Base-by-base conservation (phyloP, 2,888 invertebrate species). In the Onchidella celtica region DNA sequence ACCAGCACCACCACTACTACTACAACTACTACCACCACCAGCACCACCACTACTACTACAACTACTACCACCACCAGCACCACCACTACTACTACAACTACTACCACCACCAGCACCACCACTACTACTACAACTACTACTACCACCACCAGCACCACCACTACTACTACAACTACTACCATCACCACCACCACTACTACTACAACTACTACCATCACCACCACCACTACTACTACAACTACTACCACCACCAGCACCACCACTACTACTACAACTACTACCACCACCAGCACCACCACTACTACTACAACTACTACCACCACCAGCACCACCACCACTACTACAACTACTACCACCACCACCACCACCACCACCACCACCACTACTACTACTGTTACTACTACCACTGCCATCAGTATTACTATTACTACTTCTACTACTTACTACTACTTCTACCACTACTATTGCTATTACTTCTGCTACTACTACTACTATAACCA, bases 121-220 rank as follows among this genome's bases (percentile, higher is more conserved):
- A 63, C 63, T 63, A 63, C 63, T 63, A 63, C 63, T 63, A 63
- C 63, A 21, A 63, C 63, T 63, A 63, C 63, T 63, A 63, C 63
- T 63, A 63, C 63, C 24, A 21, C 24, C 63, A 21, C 63, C 24
- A 21, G 17, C 24, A 63, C 63, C 24, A 63, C 63, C 24, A 63
- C 63, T 63, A 63, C 63, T 63, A 63, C 63, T 63, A 63, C 63
- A 21, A 63, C 63, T 63, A 63, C 63, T 63, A 63, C 63, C 24
- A 63, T 24, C 24, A 63, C 63, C 24, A 63, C 63, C 24, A 63
- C 63, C 24, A 63, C 63, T 63, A 63, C 63, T 63, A 63, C 63
- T 63, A 63, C 63, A 21, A 63, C 63, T 63, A 63, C 63, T 63
- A 63, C 63, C 24, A 63, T 24, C 24, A 63, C 63, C 24, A 63